Conservation (phyloP, 2,888 invertebrate genomes). For the Leptinotarsa peninsularis region DNA sequence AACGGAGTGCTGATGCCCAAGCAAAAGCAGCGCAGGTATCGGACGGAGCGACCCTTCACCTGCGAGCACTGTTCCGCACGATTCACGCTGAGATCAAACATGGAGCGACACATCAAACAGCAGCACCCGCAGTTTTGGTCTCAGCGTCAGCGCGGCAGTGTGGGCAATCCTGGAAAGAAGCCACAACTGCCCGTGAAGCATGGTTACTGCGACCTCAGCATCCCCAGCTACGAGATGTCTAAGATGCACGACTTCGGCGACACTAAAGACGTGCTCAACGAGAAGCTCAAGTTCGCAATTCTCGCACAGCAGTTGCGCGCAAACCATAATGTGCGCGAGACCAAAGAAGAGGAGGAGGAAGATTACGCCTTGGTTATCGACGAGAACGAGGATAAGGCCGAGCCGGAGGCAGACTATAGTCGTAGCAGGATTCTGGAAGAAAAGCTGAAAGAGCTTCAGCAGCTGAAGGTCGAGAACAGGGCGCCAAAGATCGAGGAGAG, state of each 20-base stretch:
- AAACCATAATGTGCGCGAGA: constrained; percentile 47
- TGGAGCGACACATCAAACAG: constrained; percentile 94
- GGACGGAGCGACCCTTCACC: constrained; percentile 90
- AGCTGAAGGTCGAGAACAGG: constrained; percentile 52
- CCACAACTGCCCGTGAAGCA: constrained; percentile 60
- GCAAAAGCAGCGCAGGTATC: constrained; percentile 89
- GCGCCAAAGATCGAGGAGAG: constrained; percentile 66
- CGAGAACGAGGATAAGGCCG: constrained; percentile 68
- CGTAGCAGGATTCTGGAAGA: constrained; percentile 52
- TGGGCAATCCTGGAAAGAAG: constrained; percentile 69
- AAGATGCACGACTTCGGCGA: constrained; percentile 58
- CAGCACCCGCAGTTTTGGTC: constrained; percentile 94
- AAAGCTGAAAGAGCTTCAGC: constrained; percentile 46
- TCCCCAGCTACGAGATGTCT: constrained; percentile 58
- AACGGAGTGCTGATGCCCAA: constrained; percentile 92
- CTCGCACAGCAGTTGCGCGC: constrained; percentile 79
- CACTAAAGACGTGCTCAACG: constrained; percentile 67
- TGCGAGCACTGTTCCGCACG: constrained; percentile 92
- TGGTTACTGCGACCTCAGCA: constrained; percentile 57
- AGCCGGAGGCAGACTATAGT: constrained; percentile 51
- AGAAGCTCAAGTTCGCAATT: constrained; percentile 81
- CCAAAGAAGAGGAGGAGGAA: constrained; percentile 73
- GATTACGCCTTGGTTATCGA: constrained; percentile 76
- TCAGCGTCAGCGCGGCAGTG: constrained; percentile 76
- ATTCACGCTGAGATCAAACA: constrained; percentile 92